phyloP scores from a whole-genome alignment of 2,113 vertebrate genomes.

The Cephalophus harveyi region DNA sequence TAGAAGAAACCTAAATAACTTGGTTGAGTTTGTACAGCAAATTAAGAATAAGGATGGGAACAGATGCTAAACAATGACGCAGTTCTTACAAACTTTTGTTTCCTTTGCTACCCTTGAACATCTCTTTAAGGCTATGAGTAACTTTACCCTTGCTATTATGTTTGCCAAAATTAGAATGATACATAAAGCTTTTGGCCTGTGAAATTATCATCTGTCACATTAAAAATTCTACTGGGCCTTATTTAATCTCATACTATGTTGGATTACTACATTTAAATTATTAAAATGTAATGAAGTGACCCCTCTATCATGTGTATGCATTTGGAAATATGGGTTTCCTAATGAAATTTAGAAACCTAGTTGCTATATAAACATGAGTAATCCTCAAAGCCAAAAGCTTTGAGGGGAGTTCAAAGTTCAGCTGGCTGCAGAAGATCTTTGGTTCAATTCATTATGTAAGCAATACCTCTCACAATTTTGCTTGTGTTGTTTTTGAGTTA shows the following conservation, averaged over 20 bases:
- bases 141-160: not conserved
- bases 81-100: not conserved
- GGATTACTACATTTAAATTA: not conserved
- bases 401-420: conserved; percentile 71
- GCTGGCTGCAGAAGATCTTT: conserved; percentile 42
- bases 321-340: conserved; percentile 65
- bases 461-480: conserved; percentile 41
- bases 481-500: not conserved
- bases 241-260: not conserved
- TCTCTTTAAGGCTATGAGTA: not conserved
- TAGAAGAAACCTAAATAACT: not conserved
- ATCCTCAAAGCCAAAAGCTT: conserved; percentile 47
- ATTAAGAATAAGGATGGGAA: not conserved
- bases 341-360: conserved; percentile 72
- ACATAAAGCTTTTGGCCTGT: not conserved
- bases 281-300: not conserved
- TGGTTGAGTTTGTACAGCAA: not conserved
- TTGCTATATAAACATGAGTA: conserved; percentile 62
- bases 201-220: not conserved
- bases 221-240: not conserved
- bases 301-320: not conserved
- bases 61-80: not conserved
- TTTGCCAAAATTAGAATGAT: not conserved
- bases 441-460: conserved; percentile 43
- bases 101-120: not conserved